These are phyloP conservation scores for Danio kyathit DNA, from an alignment of 2,797 vertebrate genomes.

Conservation along the genomic window DNA sequence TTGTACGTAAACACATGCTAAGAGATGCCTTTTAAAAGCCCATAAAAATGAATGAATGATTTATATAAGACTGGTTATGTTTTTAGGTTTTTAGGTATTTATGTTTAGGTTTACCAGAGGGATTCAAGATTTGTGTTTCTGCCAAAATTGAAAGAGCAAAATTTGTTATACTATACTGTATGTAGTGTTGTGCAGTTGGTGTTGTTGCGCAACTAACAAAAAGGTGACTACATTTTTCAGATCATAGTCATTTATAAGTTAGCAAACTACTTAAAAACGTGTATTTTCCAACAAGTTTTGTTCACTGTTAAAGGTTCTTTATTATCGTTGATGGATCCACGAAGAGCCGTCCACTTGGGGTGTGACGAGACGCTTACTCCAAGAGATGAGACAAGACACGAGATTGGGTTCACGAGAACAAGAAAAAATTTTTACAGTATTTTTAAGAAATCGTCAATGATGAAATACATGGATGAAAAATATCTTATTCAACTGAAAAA, in stretches of 20 bases:
- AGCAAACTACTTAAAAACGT: background rate
- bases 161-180: no score
- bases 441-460: no score
- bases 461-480: no score
- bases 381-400: no score
- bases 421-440: no score
- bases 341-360: no score
- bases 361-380: no score
- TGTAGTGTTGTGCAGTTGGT: background rate
- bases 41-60: constrained; percentile 32
- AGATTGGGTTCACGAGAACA: no score
- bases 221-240: background rate
- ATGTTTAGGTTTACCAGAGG: constrained; percentile 4
- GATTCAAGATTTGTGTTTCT: constrained; percentile 1
- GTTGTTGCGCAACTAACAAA: background rate
- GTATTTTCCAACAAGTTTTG: background rate
- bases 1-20: constrained; percentile 66
- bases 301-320: no score
- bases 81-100: background rate
- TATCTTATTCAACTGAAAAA: no score
- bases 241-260: background rate
- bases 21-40: constrained; percentile 54
- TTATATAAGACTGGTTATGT: background rate
- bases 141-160: background rate
- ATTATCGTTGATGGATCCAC: no score